Base-by-base conservation (phyloP, 2,113 vertebrate species). In the Dipodomys ordii region DNA sequence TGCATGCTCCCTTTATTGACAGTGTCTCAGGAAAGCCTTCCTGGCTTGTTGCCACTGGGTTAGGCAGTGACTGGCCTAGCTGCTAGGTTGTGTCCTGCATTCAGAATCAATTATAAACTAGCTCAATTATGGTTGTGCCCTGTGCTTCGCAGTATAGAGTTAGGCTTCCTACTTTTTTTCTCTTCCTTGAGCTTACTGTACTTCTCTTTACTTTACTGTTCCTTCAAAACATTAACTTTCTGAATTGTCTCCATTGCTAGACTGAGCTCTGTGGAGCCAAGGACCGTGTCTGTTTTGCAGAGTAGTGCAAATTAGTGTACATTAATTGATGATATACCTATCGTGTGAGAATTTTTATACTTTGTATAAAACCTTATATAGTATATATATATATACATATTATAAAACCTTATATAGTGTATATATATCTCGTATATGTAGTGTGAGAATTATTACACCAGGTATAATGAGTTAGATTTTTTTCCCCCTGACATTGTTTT, bases 341-440 rank as follows among this genome's bases (percentile, higher is more conserved):
- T 46, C 6, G 68, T 65, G 39, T 82, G 22, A 86, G 28, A 93
- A 77, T 64, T 94, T 92, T 92, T 96, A 60, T 85, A 82, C 32
- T 16, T 93, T 64, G 39, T 39, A 39, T 6, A 39, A 39, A 39
- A 39, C 39, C 5, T 39, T 39, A 39, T 39, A 39, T 39, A 39
- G 39, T 39, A 39, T 6, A 39, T 39, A 39, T 39, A 39, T 39
- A 39, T 39, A 39, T 39, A 39, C 4, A 39, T 39, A 39, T 4
- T 39, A 39, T 39, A 39, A 39, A 39, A 39, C 39, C 39, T 39
- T 39, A 39, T 39, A 6, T 39, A 39, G 39, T 39, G 39, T 39
- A 39, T 39, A 39, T 39, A 39, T 39, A 39, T 5, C 39, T 39
- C 39, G 5, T 39, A 92, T 71, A 28, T 39, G 23, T 46, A 9